These are phyloP conservation scores for Antheraea pernyi DNA, from an alignment of 1,140 invertebrate species.

Conservation along the genomic window DNA sequence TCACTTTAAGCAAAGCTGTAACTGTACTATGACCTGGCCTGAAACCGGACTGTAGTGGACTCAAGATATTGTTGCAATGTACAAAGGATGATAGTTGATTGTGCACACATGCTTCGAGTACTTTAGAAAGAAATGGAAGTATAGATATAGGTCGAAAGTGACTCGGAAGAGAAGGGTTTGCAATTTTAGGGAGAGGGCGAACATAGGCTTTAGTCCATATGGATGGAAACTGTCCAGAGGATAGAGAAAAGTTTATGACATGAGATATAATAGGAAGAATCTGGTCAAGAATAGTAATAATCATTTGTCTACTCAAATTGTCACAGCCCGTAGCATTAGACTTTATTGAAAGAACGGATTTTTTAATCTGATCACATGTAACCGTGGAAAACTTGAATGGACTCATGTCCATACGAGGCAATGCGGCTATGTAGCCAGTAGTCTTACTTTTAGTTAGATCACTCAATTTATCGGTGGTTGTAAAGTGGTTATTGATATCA, in stretches of 20 bases:
- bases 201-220: constrained; percentile 4
- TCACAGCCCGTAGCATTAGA: constrained; percentile 12
- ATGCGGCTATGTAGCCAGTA: neutral
- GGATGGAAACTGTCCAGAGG: neutral
- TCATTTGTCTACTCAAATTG: constrained; percentile 14
- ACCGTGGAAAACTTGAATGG: constrained; percentile 1
- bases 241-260: constrained; percentile 14
- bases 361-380: neutral
- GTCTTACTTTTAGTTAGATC: neutral
- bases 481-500: constrained; percentile 1
- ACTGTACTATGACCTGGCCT: no score
- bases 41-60: no score
- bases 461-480: neutral
- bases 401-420: neutral
- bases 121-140: constrained; percentile 21
- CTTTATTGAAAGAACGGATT: constrained; percentile 12
- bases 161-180: constrained; percentile 2
- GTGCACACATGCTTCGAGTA: constrained; percentile 15
- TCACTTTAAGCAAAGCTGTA: no score
- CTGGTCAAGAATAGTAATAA: constrained; percentile 8
- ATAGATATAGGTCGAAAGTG: constrained; percentile 10
- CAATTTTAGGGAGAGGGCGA: constrained; percentile 8
- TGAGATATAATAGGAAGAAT: constrained; percentile 11
- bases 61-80: no score
- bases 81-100: no score